These are phyloP conservation scores for Andricus grossulariae DNA, from an alignment of 1,140 invertebrate species.

Conservation along the genomic window DNA sequence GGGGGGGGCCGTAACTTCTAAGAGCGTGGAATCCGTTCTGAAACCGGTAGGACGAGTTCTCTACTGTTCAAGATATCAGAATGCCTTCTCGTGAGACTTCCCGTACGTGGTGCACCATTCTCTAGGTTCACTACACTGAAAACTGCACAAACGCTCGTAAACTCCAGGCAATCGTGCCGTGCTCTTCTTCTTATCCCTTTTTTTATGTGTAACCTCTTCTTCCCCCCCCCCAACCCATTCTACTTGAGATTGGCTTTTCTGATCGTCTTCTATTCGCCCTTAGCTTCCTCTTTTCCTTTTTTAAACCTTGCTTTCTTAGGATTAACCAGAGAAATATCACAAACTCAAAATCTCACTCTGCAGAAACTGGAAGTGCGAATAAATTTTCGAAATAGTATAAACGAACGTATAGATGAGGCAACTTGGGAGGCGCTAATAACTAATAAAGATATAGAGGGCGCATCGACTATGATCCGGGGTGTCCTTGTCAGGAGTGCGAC, in stretches of 20 bases:
- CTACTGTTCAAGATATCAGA: constrained; percentile 3
- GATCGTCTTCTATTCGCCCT: neutral
- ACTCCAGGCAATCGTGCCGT: neutral
- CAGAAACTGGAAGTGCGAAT: too few species aligned
- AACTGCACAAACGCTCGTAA: constrained; percentile 25
- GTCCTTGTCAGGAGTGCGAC: too few species aligned
- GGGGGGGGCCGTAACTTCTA: neutral
- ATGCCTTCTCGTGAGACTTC: constrained; percentile 26
- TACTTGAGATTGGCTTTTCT: neutral
- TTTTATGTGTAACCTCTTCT: constrained; percentile 10
- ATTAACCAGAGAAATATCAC: too few species aligned
- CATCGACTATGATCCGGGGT: too few species aligned
- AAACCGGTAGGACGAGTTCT: constrained; percentile 30
- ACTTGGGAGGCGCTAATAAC: too few species aligned
- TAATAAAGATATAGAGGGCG: too few species aligned
- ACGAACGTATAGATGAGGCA: too few species aligned
- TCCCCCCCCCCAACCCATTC: neutral
- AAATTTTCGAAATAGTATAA: too few species aligned
- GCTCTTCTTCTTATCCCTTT: neutral
- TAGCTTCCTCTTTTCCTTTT: neutral
- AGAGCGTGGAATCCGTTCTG: constrained; percentile 26
- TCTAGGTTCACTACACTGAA: constrained; percentile 27
- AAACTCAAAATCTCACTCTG: too few species aligned
- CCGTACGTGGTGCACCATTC: constrained; percentile 25
- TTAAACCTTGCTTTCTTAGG: neutral